Percentiles rank a stretch among this genome's conserved stretches.
Evolutionary conservation across 1,140 invertebrate genomes (phyloP).

Genomic region (Tetramorium alpestre): DNA sequence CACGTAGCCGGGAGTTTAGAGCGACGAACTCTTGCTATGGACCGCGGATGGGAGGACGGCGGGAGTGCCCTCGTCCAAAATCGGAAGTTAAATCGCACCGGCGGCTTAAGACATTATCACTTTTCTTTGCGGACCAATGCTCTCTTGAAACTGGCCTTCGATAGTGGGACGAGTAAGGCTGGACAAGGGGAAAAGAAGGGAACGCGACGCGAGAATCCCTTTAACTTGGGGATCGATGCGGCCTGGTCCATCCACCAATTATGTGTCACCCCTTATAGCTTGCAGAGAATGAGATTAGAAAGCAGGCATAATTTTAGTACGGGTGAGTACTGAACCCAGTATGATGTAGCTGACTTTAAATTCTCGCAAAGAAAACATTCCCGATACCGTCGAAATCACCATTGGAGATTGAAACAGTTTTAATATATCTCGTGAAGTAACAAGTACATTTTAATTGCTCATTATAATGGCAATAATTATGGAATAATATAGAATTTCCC

Average conservation of each 20-base stretch:
- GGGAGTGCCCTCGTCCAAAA: slow-evolving; percentile 77
- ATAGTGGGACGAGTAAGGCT: slow-evolving; percentile 37
- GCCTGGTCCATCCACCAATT: slow-evolving; percentile 83
- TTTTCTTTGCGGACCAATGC: slow-evolving; percentile 82
- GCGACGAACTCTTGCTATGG: slow-evolving; percentile 76
- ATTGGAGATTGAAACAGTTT: neutral
- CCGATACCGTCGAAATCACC: slow-evolving; percentile 57
- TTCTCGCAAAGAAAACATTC: slow-evolving; percentile 49
- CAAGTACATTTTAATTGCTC: neutral
- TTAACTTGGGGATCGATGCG: slow-evolving; percentile 80
- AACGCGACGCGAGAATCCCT: slow-evolving; percentile 71
- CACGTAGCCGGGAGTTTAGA: slow-evolving; percentile 82
- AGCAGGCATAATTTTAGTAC: slow-evolving; percentile 75
- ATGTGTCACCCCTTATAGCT: slow-evolving; percentile 83
- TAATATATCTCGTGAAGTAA: neutral
- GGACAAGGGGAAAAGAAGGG: neutral
- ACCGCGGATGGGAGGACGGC: slow-evolving; percentile 65
- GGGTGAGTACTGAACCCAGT: slow-evolving; percentile 19
- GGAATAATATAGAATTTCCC: neutral
- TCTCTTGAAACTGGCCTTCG: slow-evolving; percentile 73
- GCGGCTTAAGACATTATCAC: slow-evolving; percentile 85
- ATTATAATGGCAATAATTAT: neutral
- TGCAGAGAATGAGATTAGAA: slow-evolving; percentile 84
- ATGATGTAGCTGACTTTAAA: slow-evolving; percentile 57
- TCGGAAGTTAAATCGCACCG: slow-evolving; percentile 84